phyloP scores from a whole-genome alignment of 2,888 invertebrate genomes.

The Oligia strigilis region DNA sequence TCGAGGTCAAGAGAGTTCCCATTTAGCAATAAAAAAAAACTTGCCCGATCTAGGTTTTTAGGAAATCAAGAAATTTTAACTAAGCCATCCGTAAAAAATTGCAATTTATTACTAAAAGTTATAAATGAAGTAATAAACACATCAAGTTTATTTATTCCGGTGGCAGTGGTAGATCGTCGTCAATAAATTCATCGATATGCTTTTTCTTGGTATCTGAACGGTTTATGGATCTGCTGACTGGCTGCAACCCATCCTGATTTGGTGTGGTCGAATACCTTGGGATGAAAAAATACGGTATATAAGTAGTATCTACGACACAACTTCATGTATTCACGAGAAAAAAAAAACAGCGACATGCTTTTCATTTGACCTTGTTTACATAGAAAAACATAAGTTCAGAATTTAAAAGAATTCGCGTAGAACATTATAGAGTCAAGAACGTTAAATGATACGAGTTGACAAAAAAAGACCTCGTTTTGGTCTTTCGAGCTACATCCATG shows the following conservation, averaged over 20 bases:
- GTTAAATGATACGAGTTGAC: background rate
- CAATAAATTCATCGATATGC: slow-evolving; percentile 77
- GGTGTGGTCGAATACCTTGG: slow-evolving; percentile 68
- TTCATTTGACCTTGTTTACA: background rate
- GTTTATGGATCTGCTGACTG: slow-evolving; percentile 72
- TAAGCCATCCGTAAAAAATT: slow-evolving; percentile 14
- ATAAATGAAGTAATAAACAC: slow-evolving; percentile 11
- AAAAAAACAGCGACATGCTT: background rate
- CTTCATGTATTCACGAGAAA: too few species aligned
- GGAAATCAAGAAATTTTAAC: background rate
- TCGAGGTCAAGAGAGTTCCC: too few species aligned
- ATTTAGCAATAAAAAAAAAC: too few species aligned
- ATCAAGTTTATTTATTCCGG: slow-evolving; percentile 77
- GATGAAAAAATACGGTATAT: slow-evolving; percentile 17
- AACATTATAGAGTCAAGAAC: background rate
- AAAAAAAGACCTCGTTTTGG: background rate
- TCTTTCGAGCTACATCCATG: background rate
- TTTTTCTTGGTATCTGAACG: slow-evolving; percentile 78
- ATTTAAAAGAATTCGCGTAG: background rate
- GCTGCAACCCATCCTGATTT: slow-evolving; percentile 74
- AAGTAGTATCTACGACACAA: background rate
- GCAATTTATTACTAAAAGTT: slow-evolving; percentile 37
- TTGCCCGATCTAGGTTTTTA: background rate
- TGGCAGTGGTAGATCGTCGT: slow-evolving; percentile 87
- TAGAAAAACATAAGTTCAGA: background rate